phyloP scores from a whole-genome alignment of 2,888 invertebrate genomes.

The Eubasilissa splendida region DNA sequence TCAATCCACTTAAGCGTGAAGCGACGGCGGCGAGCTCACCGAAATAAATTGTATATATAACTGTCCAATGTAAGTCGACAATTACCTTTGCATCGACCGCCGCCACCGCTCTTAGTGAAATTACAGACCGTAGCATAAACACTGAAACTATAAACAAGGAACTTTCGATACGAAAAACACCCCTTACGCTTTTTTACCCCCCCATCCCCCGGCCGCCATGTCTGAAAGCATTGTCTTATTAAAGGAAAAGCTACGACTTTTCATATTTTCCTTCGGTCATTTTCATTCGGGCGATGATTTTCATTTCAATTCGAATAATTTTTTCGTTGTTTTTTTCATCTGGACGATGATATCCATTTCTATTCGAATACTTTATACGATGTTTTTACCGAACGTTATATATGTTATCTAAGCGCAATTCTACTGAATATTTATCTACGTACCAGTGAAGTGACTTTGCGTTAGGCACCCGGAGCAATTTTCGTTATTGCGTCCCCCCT shows the following conservation, averaged over 20 bases:
- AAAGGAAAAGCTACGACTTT: slow-evolving; percentile 34
- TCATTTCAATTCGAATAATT: slow-evolving; percentile 10
- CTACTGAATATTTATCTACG: too few relatives aligned
- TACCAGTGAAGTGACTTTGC: too few relatives aligned
- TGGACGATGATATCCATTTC: not conserved
- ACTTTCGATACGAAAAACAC: slow-evolving; percentile 40
- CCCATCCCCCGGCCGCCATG: not conserved
- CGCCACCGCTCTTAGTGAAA: slow-evolving; percentile 42
- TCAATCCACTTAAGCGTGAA: slow-evolving; percentile 18
- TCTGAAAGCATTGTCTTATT: slow-evolving; percentile 46
- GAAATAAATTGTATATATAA: slow-evolving; percentile 8
- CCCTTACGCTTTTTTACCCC: slow-evolving; percentile 30
- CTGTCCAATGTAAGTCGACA: slow-evolving; percentile 17
- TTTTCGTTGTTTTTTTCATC: not conserved
- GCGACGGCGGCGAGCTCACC: not conserved
- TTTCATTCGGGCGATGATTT: slow-evolving; percentile 19
- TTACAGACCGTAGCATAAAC: slow-evolving; percentile 35
- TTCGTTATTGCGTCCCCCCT: too few relatives aligned
- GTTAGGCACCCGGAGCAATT: too few relatives aligned
- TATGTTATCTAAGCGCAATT: too few relatives aligned
- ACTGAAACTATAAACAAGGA: slow-evolving; percentile 41
- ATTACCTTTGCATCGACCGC: slow-evolving; percentile 21
- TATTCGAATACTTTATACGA: not conserved
- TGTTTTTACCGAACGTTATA: not conserved
- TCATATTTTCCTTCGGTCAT: slow-evolving; percentile 32